Percentiles rank a stretch among this genome's conserved stretches.
Evolutionary conservation across 92 coral and sea anemone genomes (phyloP).

Genomic region (Palythoa grandiflora): DNA sequence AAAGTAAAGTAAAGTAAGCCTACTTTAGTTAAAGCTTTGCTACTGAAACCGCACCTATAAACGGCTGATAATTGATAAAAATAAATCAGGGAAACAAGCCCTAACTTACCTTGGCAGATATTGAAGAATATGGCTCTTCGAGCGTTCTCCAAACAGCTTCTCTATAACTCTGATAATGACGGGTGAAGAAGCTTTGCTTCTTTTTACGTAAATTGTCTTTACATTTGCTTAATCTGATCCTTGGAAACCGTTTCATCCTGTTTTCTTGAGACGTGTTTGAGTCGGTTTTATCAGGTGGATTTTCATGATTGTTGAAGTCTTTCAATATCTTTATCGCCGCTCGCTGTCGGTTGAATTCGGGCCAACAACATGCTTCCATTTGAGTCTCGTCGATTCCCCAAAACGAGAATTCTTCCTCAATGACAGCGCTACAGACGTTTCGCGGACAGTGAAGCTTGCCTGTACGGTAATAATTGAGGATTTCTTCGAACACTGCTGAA

Average conservation of each 20-base stretch:
- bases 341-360: constrained; percentile 82
- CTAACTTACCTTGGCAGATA: constrained; percentile 71
- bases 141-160: constrained; percentile 69
- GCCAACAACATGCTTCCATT: constrained; percentile 90
- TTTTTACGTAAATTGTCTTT: constrained; percentile 18
- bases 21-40: neutral
- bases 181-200: constrained; percentile 35
- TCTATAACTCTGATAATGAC: constrained; percentile 54
- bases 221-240: constrained; percentile 9
- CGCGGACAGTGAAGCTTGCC: constrained; percentile 88
- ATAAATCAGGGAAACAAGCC: neutral
- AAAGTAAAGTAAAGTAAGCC: neutral
- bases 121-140: constrained; percentile 81
- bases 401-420: constrained; percentile 81
- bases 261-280: constrained; percentile 51
- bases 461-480: constrained; percentile 82
- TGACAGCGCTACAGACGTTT: constrained; percentile 79
- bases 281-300: constrained; percentile 50
- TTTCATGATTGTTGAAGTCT: constrained; percentile 61
- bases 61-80: neutral
- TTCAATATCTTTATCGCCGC: constrained; percentile 71
- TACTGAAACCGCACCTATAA: neutral
- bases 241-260: constrained; percentile 17
- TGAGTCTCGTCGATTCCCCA: constrained; percentile 89
- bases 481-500: constrained; percentile 78